Percentiles rank a stretch among this genome's conserved stretches.
phyloP scores from a whole-genome alignment of 2,113 vertebrate genomes.

The Otocyon megalotis region DNA sequence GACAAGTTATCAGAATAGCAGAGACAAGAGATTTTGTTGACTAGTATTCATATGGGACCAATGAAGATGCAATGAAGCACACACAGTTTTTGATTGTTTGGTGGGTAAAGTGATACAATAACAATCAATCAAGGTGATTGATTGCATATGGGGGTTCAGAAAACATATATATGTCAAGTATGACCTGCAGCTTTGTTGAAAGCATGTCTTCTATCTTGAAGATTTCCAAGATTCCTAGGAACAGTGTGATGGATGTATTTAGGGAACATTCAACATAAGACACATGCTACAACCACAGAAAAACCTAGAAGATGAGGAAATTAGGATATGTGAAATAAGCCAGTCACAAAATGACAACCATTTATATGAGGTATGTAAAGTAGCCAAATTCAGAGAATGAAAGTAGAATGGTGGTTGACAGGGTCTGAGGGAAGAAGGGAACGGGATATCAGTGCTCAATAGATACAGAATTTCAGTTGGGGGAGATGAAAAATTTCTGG shows the following conservation, averaged over 20 bases:
- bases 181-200: not conserved
- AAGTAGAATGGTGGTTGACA: not conserved
- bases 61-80: not conserved
- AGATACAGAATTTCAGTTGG: not conserved
- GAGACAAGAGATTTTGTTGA: not conserved
- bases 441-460: not conserved
- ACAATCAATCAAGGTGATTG: not conserved
- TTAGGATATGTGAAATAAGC: not conserved
- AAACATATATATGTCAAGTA: not conserved
- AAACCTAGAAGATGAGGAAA: not conserved
- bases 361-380: not conserved
- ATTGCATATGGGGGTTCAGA: not conserved
- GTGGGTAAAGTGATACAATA: not conserved
- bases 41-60: not conserved
- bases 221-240: not conserved
- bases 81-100: not conserved
- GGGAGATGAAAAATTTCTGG: not conserved
- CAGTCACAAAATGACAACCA: not conserved
- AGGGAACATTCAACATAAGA: not conserved
- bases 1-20: not conserved
- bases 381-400: not conserved
- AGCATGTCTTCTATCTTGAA: not conserved
- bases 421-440: accelerated
- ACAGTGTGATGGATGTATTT: not conserved
- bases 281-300: not conserved